Percentiles rank a stretch among this genome's conserved stretches.
These are phyloP conservation scores for Crocodylus rhombifer DNA, from an alignment of 2,797 vertebrate species.

Conservation along the genomic window DNA sequence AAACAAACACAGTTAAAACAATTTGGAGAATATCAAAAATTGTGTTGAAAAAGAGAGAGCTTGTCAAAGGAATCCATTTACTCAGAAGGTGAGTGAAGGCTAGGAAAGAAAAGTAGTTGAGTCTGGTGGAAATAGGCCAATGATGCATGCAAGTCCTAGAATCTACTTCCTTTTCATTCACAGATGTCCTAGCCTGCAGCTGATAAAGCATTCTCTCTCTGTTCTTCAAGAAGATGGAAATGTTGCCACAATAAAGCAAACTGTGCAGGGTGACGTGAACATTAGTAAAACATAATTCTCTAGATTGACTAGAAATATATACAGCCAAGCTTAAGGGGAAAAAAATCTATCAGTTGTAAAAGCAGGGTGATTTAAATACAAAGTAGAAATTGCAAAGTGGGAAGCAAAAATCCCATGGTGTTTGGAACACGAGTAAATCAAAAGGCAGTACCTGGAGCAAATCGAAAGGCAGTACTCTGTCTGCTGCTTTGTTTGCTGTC, in stretches of 20 bases:
- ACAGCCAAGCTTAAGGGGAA: not conserved
- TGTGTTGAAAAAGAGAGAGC: not conserved
- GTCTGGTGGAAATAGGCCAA: not conserved
- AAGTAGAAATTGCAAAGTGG: not conserved
- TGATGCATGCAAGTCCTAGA: not conserved
- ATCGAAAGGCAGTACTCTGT: not conserved
- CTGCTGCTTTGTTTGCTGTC: not conserved
- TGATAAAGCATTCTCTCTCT: rapidly evolving
- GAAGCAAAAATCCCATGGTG: not conserved
- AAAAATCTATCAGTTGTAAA: not conserved
- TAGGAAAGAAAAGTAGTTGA: not conserved
- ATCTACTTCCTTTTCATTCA: not conserved
- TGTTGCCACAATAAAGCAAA: too few relatives aligned
- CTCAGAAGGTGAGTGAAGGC: not conserved
- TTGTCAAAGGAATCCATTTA: not conserved
- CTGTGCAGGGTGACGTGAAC: not conserved
- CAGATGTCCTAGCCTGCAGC: not conserved
- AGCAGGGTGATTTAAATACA: not conserved
- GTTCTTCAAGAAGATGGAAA: not conserved
- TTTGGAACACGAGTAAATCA: not conserved
- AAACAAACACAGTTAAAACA: not conserved
- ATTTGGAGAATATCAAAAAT: not conserved
- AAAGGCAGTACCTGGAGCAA: not conserved
- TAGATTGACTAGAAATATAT: not conserved
- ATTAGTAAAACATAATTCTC: not conserved